Percentiles rank a stretch among this genome's conserved stretches.
These are phyloP conservation scores for Nycticebus coucang DNA, from an alignment of 2,113 vertebrate genomes.

Conservation along the genomic window DNA sequence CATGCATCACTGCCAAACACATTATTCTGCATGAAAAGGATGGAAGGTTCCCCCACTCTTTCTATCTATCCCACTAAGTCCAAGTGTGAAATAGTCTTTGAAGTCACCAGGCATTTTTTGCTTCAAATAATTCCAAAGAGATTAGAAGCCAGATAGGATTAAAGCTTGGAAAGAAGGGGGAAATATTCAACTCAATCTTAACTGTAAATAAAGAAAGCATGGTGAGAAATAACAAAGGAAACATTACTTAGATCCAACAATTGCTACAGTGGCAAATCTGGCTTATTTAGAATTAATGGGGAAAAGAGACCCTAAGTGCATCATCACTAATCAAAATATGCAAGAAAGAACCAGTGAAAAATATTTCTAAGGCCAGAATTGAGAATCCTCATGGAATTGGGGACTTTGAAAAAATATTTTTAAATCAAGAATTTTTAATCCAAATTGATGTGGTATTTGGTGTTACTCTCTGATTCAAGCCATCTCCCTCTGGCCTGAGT, in stretches of 20 bases:
- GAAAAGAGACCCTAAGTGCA: neutral
- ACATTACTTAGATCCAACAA: neutral
- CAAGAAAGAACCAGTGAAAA: constrained; percentile 17
- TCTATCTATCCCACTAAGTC: neutral
- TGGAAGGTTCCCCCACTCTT: neutral
- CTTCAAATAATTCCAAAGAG: constrained; percentile 63
- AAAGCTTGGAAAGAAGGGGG: neutral
- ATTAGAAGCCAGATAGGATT: constrained; percentile 70
- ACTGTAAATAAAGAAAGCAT: constrained; percentile 51
- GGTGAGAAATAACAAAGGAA: neutral
- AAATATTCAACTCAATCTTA: constrained; percentile 9
- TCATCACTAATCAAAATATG: constrained; percentile 24
- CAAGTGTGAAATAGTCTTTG: constrained; percentile 61
- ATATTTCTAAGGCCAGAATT: neutral
- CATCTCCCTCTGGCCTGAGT: neutral
- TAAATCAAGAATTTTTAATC: constrained; percentile 32
- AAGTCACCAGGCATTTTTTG: constrained; percentile 67
- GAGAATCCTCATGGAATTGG: neutral
- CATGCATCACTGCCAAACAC: neutral
- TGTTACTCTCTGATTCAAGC: neutral
- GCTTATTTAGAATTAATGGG: constrained; percentile 3
- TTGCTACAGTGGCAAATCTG: neutral
- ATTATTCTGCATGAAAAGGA: neutral
- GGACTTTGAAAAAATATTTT: neutral
- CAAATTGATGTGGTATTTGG: neutral